Conservation (phyloP, 2,888 invertebrate genomes). For the Sycophila texana region DNA sequence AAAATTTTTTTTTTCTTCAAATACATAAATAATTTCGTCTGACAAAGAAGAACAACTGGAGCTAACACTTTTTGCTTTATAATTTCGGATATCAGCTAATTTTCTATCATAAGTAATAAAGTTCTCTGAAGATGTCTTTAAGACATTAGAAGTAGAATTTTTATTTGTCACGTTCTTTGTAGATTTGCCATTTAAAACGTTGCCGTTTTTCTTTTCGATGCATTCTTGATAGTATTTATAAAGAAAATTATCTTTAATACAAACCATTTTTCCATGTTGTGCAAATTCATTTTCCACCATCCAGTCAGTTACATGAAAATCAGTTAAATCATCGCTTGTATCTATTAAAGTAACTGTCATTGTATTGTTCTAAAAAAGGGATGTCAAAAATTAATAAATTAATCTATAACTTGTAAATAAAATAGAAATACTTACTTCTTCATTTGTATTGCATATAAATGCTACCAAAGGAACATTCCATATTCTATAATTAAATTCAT, state of each 20-base stretch:
- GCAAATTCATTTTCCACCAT: constrained; percentile 66
- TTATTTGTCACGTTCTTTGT: constrained; percentile 13
- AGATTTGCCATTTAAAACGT: neutral
- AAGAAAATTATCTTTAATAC: constrained; percentile 64
- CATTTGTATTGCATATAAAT: constrained; percentile 59
- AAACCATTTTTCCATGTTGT: constrained; percentile 67
- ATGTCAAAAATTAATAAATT: constrained; percentile 26
- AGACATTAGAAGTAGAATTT: constrained; percentile 6
- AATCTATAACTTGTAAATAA: constrained; percentile 12
- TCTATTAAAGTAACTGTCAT: constrained; percentile 67
- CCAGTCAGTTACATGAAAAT: constrained; percentile 69
- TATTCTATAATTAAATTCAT: constrained; percentile 60
- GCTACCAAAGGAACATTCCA: constrained; percentile 62
- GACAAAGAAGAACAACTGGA: constrained; percentile 7
- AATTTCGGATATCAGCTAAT: constrained; percentile 9
- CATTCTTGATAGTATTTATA: constrained; percentile 57
- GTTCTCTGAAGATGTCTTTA: neutral
- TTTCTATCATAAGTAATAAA: constrained; percentile 11
- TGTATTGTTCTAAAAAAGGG: constrained; percentile 66
- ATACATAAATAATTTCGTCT: constrained; percentile 27
- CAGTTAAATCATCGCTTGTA: constrained; percentile 62
- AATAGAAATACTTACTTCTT: constrained; percentile 60
- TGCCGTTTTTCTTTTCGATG: constrained; percentile 2
- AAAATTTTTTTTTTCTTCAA: neutral
- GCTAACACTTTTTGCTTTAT: neutral